Percentiles rank a stretch among this genome's conserved stretches.
Conservation (phyloP, 2,888 invertebrate species). For the Iphiclides podalirius region DNA sequence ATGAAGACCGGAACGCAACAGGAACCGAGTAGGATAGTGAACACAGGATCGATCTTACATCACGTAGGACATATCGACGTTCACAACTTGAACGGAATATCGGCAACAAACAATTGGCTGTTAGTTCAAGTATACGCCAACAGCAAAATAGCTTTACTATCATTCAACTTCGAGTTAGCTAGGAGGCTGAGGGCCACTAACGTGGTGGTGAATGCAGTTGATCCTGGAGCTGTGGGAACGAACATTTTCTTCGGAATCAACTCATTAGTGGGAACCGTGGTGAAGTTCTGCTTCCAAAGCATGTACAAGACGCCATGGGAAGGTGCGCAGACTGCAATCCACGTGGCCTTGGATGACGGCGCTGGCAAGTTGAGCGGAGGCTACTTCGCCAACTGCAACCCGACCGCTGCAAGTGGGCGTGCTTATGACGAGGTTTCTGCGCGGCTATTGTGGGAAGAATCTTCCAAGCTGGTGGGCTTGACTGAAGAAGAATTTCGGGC, state of each 20-base stretch:
- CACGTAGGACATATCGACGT: slow-evolving; percentile 82
- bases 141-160: slow-evolving; percentile 85
- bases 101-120: slow-evolving; percentile 2
- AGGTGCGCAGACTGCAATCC: slow-evolving; percentile 86
- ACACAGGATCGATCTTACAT: slow-evolving; percentile 87
- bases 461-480: not conserved
- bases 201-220: slow-evolving; percentile 88
- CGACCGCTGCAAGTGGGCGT: not conserved
- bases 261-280: slow-evolving; percentile 67
- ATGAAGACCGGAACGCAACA: slow-evolving; percentile 74
- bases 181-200: slow-evolving; percentile 80
- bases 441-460: not conserved
- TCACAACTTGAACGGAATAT: slow-evolving; percentile 80
- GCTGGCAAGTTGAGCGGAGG: slow-evolving; percentile 82
- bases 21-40: slow-evolving; percentile 84
- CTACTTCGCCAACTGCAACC: slow-evolving; percentile 84
- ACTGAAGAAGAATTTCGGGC: not conserved
- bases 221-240: slow-evolving; percentile 90
- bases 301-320: slow-evolving; percentile 82
- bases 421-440: not conserved
- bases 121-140: slow-evolving; percentile 63
- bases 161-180: slow-evolving; percentile 84
- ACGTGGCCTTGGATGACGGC: slow-evolving; percentile 83
- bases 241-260: slow-evolving; percentile 80
- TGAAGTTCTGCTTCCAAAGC: slow-evolving; percentile 64